Evolutionary conservation across 2,888 invertebrate species (phyloP), one percentile per base, ranked within the genome.

Genomic region (Ceraclea dissimilis): DNA sequence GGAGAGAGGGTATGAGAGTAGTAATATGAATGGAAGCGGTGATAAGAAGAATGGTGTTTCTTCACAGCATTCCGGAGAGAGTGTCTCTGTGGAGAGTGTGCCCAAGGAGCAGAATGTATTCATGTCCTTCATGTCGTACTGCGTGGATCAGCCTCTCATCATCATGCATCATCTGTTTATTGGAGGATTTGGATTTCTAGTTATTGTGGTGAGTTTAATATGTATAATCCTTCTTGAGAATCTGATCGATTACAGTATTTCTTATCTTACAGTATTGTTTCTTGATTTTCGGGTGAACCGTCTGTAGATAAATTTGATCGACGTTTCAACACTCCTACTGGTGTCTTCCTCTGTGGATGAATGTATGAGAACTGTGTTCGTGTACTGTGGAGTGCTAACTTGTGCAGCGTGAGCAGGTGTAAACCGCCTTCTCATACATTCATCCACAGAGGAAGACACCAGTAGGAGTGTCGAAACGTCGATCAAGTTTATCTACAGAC

Each of bases 111-210:
- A 39, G 39, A 39, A 54, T 19, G 54, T 34, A 8, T 34, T 47
- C 11, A 52, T 39, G 54, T 62, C 52, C 2, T 82, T 82, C 68
- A 63, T 80, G n/a, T 71, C 75, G 34, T 82, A 82, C 68, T 78
- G 80, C 63, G 69, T 74, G 13, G 77, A 81, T 58, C 85, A 87
- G 67, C 85, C 86, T 0, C 79, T 87, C 10, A 88, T 88, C 65
- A 79, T 88, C 64, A 79, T 84, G 65, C 88, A 88, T 69, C 88
- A 88, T 65, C 73, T 87, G 13, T 86, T 88, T 66, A 84, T 88
- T 49, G 88, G 87, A 0, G 83, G 84, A 0, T 85, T 87, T 66
- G 88, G 87, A 1, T 83, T 88, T 66, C 73, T 85, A 19, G 84
- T 87, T 55, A 85, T 88, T 52, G 84, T 85, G 69, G 88, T 88